Evolutionary conservation across 2,888 invertebrate genomes (phyloP).

Genomic region (Amphimallon solstitiale): DNA sequence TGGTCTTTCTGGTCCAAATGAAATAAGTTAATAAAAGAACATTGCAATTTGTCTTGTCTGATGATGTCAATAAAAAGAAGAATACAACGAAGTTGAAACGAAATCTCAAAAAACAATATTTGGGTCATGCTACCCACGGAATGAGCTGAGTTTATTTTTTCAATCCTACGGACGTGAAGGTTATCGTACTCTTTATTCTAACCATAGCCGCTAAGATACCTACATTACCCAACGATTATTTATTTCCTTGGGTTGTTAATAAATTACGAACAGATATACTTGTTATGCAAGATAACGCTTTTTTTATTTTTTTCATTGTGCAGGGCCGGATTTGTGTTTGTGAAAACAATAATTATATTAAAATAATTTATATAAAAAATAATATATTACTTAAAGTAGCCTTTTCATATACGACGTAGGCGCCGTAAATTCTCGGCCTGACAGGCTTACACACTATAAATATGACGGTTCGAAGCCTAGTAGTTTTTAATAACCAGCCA

Average conservation of each 20-base stretch:
- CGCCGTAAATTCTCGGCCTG: too few species aligned
- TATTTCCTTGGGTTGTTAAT: conserved; percentile 15
- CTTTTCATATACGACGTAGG: too few species aligned
- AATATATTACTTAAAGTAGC: too few species aligned
- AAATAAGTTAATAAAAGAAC: too few species aligned
- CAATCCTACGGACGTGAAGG: conserved; percentile 15
- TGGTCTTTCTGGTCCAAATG: too few species aligned
- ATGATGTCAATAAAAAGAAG: neutral
- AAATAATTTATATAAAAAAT: too few species aligned
- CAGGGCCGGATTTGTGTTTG: neutral
- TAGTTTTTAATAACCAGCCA: too few species aligned
- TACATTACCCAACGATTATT: conserved; percentile 20
- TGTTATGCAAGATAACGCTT: neutral
- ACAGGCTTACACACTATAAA: too few species aligned
- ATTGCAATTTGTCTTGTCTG: too few species aligned
- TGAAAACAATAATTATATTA: too few species aligned
- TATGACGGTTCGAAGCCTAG: too few species aligned
- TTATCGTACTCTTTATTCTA: conserved; percentile 27
- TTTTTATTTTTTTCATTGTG: neutral
- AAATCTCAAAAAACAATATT: conserved; percentile 22
- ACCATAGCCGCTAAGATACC: conserved; percentile 7
- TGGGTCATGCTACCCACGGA: conserved; percentile 20
- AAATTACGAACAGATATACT: conserved; percentile 10
- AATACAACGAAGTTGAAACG: neutral
- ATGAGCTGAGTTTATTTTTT: conserved; percentile 17